phyloP scores from a whole-genome alignment of 2,113 vertebrate species.

The Martes martes region DNA sequence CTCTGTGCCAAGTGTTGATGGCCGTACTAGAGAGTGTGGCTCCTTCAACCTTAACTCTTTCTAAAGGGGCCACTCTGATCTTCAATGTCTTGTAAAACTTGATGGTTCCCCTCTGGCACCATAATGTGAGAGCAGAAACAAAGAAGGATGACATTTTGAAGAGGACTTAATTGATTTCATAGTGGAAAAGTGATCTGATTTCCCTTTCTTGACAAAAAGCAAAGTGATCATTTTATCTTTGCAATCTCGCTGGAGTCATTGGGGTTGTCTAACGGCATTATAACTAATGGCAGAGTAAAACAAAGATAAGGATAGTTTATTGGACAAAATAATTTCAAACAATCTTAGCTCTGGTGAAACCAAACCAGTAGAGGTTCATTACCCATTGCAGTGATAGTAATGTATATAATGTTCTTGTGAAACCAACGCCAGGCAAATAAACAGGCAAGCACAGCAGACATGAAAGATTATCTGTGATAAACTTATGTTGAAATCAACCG shows the following conservation, averaged over 20 bases:
- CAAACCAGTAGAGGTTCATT: not conserved
- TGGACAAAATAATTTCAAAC: conserved; percentile 8
- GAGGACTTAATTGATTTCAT: not conserved
- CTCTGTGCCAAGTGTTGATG: not conserved
- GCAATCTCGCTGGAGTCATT: not conserved
- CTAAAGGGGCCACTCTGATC: not conserved
- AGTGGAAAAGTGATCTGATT: not conserved
- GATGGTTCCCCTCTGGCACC: not conserved
- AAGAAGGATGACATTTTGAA: not conserved
- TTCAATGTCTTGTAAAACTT: not conserved
- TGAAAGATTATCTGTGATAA: not conserved
- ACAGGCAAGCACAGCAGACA: not conserved
- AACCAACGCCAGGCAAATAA: not conserved
- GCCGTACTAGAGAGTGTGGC: not conserved
- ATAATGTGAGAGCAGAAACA: not conserved
- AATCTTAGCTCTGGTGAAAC: not conserved
- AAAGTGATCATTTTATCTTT: not conserved
- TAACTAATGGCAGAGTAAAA: not conserved
- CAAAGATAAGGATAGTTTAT: not conserved
- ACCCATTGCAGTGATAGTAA: not conserved
- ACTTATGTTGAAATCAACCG: not conserved
- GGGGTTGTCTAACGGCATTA: not conserved
- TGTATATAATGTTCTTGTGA: not conserved
- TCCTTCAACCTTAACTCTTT: not conserved
- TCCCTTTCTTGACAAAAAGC: not conserved